These are phyloP conservation scores for Casuarius casuarius DNA, from an alignment of 2,113 vertebrate genomes.

Conservation along the genomic window DNA sequence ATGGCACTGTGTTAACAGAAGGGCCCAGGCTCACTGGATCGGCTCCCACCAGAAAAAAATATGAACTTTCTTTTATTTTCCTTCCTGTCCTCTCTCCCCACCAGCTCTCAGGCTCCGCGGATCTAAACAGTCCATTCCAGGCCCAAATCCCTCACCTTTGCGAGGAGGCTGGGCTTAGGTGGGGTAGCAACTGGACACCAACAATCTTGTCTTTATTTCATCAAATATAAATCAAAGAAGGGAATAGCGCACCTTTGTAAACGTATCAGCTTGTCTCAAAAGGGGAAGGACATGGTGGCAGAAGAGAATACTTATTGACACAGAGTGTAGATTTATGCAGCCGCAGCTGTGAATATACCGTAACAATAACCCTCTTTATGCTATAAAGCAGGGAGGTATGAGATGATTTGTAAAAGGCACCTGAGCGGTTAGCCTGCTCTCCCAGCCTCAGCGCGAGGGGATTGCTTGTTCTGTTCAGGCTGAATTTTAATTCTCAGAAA, in stretches of 20 bases:
- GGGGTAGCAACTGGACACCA: accelerated
- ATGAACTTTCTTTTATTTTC: not conserved
- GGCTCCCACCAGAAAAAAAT: not conserved
- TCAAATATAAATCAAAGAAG: not conserved
- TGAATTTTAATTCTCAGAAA: not conserved
- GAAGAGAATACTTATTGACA: not conserved
- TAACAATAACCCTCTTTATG: not conserved
- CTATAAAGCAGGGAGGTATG: not conserved
- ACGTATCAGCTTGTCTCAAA: not conserved
- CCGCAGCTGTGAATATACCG: not conserved
- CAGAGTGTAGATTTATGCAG: not conserved
- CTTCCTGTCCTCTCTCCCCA: not conserved
- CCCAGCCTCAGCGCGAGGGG: accelerated
- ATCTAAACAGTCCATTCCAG: not conserved
- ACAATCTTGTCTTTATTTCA: not conserved
- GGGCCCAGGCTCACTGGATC: not conserved
- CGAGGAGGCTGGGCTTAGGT: accelerated
- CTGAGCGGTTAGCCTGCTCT: not conserved
- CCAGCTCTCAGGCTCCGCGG: accelerated
- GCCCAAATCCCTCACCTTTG: not conserved
- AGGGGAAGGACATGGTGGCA: not conserved
- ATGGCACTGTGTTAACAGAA: not conserved
- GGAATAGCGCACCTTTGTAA: not conserved
- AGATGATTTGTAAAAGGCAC: not conserved
- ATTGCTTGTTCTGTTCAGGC: not conserved